Conservation (phyloP, 2,113 vertebrate species). For the Dendropsophus ebraccatus region DNA sequence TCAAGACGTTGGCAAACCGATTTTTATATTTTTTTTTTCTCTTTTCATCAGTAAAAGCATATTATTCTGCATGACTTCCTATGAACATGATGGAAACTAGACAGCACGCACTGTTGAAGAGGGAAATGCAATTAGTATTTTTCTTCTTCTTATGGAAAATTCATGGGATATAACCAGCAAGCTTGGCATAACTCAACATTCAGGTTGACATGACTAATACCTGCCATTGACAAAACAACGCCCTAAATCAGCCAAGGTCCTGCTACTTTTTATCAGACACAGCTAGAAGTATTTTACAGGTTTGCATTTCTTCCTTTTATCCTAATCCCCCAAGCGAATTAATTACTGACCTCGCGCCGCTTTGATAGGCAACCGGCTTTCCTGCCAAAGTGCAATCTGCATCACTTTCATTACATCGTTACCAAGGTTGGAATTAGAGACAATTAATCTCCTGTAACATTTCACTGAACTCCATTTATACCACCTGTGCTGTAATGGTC, state of each 20-base stretch:
- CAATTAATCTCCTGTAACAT: conserved; percentile 55
- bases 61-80: neutral
- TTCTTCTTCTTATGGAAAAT: conserved; percentile 47
- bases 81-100: neutral
- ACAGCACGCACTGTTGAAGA: neutral
- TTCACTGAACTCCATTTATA: conserved; percentile 38
- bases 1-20: neutral
- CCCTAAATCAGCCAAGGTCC: conserved; percentile 39
- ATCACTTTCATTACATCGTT: conserved; percentile 37
- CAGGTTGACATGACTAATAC: conserved; percentile 36
- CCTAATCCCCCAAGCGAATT: conserved; percentile 43
- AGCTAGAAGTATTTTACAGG: conserved; percentile 33
- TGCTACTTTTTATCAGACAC: conserved; percentile 24
- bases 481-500: conserved; percentile 45
- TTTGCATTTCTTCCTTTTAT: conserved; percentile 46
- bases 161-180: conserved; percentile 25
- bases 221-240: conserved; percentile 31
- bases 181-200: conserved; percentile 37
- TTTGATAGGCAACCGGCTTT: conserved; percentile 19
- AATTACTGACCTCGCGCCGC: conserved; percentile 35
- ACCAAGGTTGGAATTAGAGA: conserved; percentile 45
- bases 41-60: neutral
- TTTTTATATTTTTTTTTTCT: neutral
- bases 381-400: conserved; percentile 46
- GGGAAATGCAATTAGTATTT: conserved; percentile 39